phyloP scores from a whole-genome alignment of 2,888 invertebrate genomes.

The Phaedon cochleariae region DNA sequence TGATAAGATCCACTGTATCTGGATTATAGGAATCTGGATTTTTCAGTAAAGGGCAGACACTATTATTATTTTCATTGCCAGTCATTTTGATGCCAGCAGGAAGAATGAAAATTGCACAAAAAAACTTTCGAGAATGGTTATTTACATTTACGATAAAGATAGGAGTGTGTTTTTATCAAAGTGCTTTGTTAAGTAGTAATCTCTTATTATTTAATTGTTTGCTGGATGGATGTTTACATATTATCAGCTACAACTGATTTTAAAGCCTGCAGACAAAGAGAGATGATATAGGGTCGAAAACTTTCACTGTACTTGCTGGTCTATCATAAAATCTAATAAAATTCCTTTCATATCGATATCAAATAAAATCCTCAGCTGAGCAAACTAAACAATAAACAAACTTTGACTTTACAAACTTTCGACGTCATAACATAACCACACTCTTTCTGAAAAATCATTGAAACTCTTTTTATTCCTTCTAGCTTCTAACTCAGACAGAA shows the following conservation, averaged over 20 bases:
- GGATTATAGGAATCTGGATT: conserved; percentile 85
- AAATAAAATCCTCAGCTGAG: no score
- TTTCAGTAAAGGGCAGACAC: conserved; percentile 79
- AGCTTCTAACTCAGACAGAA: no score
- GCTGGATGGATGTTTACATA: conserved; percentile 7
- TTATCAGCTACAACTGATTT: neutral
- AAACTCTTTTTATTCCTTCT: no score
- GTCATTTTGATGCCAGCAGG: conserved; percentile 29
- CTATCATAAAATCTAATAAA: no score
- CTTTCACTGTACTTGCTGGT: no score
- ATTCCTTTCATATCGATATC: no score
- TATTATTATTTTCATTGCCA: conserved; percentile 34
- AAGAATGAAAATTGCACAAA: neutral
- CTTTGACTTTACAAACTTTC: no score
- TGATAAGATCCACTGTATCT: conserved; percentile 89
- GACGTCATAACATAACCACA: no score
- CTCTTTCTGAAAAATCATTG: no score
- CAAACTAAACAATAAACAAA: no score
- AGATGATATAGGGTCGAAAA: no score
- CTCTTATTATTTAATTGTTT: conserved; percentile 2
- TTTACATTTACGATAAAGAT: conserved; percentile 9
- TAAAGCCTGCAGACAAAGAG: no score
- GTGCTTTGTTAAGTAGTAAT: neutral
- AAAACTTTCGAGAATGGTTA: neutral
- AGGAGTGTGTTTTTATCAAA: neutral